Percentiles rank a stretch among this genome's conserved stretches.
Conservation (phyloP, 2,113 vertebrate genomes). For the Gadus macrocephalus region DNA sequence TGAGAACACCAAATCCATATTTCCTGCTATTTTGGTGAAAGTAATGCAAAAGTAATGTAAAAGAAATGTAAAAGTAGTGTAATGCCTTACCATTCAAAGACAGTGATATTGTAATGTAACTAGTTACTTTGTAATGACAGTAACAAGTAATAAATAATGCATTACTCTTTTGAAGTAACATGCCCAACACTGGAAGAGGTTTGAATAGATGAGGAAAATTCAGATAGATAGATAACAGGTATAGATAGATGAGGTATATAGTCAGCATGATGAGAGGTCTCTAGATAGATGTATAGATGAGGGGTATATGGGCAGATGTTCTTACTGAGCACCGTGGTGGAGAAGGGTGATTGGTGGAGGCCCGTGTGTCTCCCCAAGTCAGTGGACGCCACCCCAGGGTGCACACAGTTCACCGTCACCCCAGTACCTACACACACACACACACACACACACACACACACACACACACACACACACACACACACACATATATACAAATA, state of each 20-base stretch:
- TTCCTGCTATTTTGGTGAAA: too few species aligned
- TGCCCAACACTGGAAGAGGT: too few species aligned
- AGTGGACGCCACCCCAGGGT: constrained; percentile 81
- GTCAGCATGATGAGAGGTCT: constrained; percentile 17
- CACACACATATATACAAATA: constrained; percentile 28
- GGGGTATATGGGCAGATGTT: background rate
- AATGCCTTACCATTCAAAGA: too few species aligned
- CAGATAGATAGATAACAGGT: background rate
- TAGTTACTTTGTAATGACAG: too few species aligned
- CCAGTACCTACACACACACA: constrained; percentile 68
- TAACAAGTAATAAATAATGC: too few species aligned
- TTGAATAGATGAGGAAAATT: too few species aligned
- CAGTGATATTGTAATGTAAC: too few species aligned
- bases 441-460: constrained; percentile 24
- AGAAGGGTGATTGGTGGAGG: constrained; percentile 79
- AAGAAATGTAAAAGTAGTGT: too few species aligned
- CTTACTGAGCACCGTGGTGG: constrained; percentile 77
- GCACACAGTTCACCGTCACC: constrained; percentile 78
- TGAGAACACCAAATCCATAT: too few species aligned
- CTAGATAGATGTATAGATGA: background rate
- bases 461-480: too few species aligned
- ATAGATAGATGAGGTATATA: background rate
- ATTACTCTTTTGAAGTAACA: too few species aligned
- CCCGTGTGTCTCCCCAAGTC: constrained; percentile 82
- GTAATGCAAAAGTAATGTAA: too few species aligned